A percentile compares a stretch with the other conserved stretches of the same genome.
These are phyloP conservation scores for Oreotragus oreotragus DNA, from an alignment of 2,113 vertebrate genomes.

Conservation along the genomic window DNA sequence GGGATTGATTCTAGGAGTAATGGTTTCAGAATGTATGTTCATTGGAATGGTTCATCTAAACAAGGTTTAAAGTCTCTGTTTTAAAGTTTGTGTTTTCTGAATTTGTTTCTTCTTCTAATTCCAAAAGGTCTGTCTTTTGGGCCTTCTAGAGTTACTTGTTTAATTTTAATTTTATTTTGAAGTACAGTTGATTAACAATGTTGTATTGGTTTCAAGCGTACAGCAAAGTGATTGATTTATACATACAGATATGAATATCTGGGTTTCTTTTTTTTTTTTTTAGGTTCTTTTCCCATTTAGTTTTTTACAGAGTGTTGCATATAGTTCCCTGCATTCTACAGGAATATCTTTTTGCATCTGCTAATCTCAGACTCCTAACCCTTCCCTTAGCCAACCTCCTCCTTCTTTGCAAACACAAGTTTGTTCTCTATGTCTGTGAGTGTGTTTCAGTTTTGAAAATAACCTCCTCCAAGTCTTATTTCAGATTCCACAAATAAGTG, in stretches of 20 bases:
- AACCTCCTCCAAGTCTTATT: background rate
- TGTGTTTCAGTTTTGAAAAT: background rate
- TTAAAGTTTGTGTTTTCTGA: background rate
- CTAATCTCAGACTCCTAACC: background rate
- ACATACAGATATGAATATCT: background rate
- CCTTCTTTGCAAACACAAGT: background rate
- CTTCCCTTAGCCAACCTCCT: rapidly evolving
- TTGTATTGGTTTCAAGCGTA: background rate
- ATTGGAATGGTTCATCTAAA: background rate
- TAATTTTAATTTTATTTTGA: background rate
- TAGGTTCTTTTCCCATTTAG: background rate
- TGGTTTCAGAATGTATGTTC: background rate
- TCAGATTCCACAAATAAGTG: background rate
- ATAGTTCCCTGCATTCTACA: background rate
- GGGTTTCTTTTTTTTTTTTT: background rate
- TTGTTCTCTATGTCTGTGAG: background rate
- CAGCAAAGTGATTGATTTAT: background rate
- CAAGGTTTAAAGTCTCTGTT: background rate
- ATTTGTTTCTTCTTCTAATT: background rate
- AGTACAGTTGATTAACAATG: background rate
- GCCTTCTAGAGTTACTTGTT: background rate
- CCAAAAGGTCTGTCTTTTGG: background rate
- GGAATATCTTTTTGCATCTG: background rate
- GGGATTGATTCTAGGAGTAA: background rate
- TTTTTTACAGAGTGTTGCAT: background rate